These are phyloP conservation scores for Hipposideros armiger DNA, from an alignment of 2,113 vertebrate genomes.

Conservation along the genomic window DNA sequence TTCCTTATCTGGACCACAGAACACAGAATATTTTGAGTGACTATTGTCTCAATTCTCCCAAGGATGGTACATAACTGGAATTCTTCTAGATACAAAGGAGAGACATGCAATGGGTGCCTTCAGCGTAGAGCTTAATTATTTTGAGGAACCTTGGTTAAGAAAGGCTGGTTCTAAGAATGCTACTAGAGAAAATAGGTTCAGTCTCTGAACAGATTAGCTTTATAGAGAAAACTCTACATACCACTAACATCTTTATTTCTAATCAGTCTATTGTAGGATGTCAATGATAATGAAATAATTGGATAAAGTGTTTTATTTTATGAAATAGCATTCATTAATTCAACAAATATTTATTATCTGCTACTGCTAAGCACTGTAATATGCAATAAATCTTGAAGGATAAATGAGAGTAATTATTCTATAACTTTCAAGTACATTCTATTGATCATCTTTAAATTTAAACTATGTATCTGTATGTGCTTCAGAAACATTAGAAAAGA, in stretches of 20 bases:
- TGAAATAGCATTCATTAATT: conserved; percentile 53
- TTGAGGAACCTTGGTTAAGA: not conserved
- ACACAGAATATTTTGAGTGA: not conserved
- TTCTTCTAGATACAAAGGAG: not conserved
- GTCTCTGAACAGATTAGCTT: conserved; percentile 13
- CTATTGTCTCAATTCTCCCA: not conserved
- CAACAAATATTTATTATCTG: conserved; percentile 31
- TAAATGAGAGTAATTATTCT: conserved; percentile 44
- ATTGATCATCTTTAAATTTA: conserved; percentile 33
- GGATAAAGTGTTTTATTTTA: conserved; percentile 43
- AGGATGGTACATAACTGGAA: not conserved
- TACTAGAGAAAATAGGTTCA: not conserved
- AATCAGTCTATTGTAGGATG: conserved; percentile 37
- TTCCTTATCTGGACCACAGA: not conserved
- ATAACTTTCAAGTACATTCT: conserved; percentile 15
- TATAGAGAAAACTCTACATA: conserved; percentile 24
- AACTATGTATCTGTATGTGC: not conserved
- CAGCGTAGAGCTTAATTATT: conserved; percentile 3
- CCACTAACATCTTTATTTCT: conserved; percentile 17
- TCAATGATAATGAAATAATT: conserved; percentile 42
- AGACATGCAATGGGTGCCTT: not conserved
- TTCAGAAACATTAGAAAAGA: conserved; percentile 50
- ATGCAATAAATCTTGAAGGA: conserved; percentile 35
- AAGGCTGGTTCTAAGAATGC: conserved; percentile 29
- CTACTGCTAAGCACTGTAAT: conserved; percentile 42